These are phyloP conservation scores for Nylanderia fulva DNA, from an alignment of 1,140 invertebrate species.

Conservation along the genomic window DNA sequence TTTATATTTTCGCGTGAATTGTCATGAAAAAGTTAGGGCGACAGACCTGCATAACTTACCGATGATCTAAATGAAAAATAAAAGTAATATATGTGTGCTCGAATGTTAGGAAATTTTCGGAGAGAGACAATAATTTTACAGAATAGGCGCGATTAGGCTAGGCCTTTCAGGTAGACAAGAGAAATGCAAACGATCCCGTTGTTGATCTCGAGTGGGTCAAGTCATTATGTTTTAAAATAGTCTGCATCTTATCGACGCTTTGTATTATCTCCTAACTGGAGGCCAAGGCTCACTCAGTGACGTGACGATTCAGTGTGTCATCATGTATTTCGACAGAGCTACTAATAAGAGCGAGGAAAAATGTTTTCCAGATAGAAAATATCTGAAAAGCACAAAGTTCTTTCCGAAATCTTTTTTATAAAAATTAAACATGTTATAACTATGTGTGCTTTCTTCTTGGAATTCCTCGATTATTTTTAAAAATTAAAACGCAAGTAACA, in stretches of 20 bases:
- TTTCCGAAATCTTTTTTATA: not conserved
- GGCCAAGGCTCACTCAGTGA: slow-evolving; percentile 70
- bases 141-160: not conserved
- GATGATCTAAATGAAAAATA: not conserved
- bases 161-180: slow-evolving; percentile 15
- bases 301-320: slow-evolving; percentile 36
- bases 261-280: slow-evolving; percentile 68
- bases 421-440: not conserved
- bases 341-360: not conserved
- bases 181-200: not conserved
- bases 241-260: slow-evolving; percentile 63
- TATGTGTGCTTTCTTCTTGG: not conserved
- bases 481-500: not conserved
- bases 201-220: slow-evolving; percentile 68
- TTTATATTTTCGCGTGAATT: not conserved
- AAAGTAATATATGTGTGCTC: too few species aligned
- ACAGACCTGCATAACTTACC: not conserved
- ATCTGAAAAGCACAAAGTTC: too few species aligned
- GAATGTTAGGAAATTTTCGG: not conserved
- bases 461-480: not conserved
- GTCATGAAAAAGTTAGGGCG: not conserved
- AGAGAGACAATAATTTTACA: not conserved
- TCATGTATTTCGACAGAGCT: slow-evolving; percentile 37
- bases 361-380: not conserved
- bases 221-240: slow-evolving; percentile 69